A percentile compares a stretch with the other conserved stretches of the same genome.
Conservation (phyloP, 2,888 invertebrate species). For the Heliconius hortense region DNA sequence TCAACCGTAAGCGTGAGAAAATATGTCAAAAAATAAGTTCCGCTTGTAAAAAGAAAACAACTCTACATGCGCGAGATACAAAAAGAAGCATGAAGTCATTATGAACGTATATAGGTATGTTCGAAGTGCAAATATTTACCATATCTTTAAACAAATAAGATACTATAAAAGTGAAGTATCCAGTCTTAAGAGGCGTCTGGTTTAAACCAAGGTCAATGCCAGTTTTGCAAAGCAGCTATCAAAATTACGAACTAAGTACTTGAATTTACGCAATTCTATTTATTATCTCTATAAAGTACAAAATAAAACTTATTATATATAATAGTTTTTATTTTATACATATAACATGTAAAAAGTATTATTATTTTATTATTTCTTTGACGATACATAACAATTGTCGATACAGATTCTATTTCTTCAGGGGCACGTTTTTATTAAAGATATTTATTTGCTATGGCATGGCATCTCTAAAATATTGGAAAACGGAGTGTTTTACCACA, state of each 20-base stretch:
- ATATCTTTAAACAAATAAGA: constrained; percentile 31
- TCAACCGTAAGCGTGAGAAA: background rate
- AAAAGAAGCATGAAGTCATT: constrained; percentile 10
- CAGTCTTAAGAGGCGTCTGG: constrained; percentile 31
- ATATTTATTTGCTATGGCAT: background rate
- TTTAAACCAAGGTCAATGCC: constrained; percentile 34
- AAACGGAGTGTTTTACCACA: background rate
- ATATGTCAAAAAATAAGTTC: background rate
- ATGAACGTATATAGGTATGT: constrained; percentile 2
- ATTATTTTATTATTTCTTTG: background rate
- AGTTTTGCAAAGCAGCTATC: constrained; percentile 13
- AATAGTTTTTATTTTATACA: too few relatives aligned
- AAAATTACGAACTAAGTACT: background rate
- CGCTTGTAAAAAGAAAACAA: background rate
- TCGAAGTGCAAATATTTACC: constrained; percentile 31
- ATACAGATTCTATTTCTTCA: background rate
- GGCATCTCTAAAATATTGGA: background rate
- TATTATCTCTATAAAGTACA: background rate
- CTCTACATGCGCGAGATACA: background rate
- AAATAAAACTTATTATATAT: background rate
- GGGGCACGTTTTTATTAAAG: background rate
- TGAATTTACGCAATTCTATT: background rate
- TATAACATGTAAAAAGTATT: background rate
- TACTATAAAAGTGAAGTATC: constrained; percentile 28
- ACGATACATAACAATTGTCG: background rate